Percentiles rank a stretch among this genome's conserved stretches.
Conservation (phyloP, 2,113 vertebrate species). For the Ptilorrhoa leucosticta region DNA sequence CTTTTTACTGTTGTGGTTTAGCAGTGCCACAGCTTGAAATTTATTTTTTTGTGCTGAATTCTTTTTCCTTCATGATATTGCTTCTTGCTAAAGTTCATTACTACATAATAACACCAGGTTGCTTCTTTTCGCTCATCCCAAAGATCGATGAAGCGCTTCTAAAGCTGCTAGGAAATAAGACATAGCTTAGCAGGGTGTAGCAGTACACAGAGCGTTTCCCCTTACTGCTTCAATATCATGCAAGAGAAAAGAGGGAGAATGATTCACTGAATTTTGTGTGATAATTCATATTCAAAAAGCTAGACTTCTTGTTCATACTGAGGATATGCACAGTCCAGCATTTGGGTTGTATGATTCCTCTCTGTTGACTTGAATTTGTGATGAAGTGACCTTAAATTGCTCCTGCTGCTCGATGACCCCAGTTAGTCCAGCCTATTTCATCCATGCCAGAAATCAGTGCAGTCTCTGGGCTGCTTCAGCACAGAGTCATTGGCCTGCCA, state of each 20-base stretch:
- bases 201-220: neutral
- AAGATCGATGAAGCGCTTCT: neutral
- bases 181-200: neutral
- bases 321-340: neutral
- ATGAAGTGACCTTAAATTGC: neutral
- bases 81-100: neutral
- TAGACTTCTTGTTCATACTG: neutral
- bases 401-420: neutral
- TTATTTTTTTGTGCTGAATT: neutral
- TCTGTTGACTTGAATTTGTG: neutral
- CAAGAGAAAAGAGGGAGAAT: neutral
- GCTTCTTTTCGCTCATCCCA: neutral
- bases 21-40: neutral
- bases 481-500: neutral
- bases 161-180: neutral
- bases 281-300: neutral
- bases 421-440: neutral
- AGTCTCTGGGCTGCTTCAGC: neutral
- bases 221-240: neutral
- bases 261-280: neutral
- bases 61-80: neutral
- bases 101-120: neutral
- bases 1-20: neutral
- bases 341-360: neutral
- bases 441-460: neutral